Evolutionary conservation across 2,888 invertebrate species (phyloP), one percentile per base, ranked within the genome.

Genomic region (Sthenelais limicola): DNA sequence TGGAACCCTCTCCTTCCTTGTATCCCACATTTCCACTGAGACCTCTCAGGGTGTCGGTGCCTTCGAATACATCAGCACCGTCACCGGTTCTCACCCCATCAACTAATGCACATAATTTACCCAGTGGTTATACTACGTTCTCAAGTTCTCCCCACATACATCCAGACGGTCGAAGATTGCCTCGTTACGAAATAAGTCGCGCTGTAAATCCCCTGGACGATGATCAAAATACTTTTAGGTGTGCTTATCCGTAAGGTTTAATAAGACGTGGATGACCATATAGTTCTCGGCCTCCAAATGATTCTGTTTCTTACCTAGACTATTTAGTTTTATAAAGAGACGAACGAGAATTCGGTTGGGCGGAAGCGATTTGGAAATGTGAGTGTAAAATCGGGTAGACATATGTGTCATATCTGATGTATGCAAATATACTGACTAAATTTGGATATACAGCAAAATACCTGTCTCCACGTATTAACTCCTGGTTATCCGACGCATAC

Each of bases 171-270:
- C 35, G 62, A 24, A 35, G 35, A 7, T 26, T 38, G 62, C 62
- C 35, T 3, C 62, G 62, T 24, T 62, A 38, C 26, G 62, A 62
- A n/a, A 9, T 38, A 1, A 26, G 38, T 18, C 24, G n/a, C n/a
- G n/a, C n/a, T n/a, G n/a, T n/a, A n/a, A n/a, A n/a, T n/a, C n/a
- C 5, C 5, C 15, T 54, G 54, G 62, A 62, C 4, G 62, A 62
- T 18, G 62, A 62, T 5, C 38, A n/a, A n/a, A n/a, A n/a, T n/a
- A n/a, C n/a, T n/a, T n/a, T 62, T 9, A 62, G 62, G 38, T 62
- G 38, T n/a, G 62, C 62, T 7, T 62, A 62, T 26, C 62, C 62
- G 3, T 62, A 43, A 62, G 43, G 43, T 43, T 9, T 18, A 43
- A 18, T 43, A 9, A 43, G 12, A 43, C 43, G 43, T 43, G 12